Conservation (phyloP, 1,140 invertebrate genomes). For the Bombyx mandarina region DNA sequence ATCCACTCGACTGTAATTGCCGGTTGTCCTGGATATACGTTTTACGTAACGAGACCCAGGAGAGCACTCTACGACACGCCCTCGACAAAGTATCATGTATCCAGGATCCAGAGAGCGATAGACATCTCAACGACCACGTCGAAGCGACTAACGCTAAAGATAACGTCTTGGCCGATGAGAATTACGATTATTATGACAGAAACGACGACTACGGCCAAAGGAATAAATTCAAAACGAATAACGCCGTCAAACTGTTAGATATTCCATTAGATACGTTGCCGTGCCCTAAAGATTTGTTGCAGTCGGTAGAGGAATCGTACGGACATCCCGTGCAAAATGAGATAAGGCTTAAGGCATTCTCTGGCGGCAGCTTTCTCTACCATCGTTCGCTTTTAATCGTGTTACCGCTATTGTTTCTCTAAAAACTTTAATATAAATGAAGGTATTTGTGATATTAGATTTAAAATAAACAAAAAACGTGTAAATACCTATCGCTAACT, state of each 20-base stretch:
- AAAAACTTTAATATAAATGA: conserved; percentile 26
- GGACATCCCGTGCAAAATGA: conserved; percentile 60
- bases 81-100: conserved; percentile 74
- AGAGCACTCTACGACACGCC: conserved; percentile 68
- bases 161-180: conserved; percentile 42
- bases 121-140: conserved; percentile 29
- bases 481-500: conserved; percentile 14
- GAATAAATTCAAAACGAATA: conserved; percentile 34
- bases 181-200: conserved; percentile 58
- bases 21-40: conserved; percentile 77
- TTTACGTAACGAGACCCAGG: conserved; percentile 74
- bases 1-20: conserved; percentile 77
- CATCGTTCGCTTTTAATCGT: conserved; percentile 22
- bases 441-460: conserved; percentile 63
- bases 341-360: conserved; percentile 56
- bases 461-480: conserved; percentile 34
- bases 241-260: conserved; percentile 45
- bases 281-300: conserved; percentile 58
- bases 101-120: conserved; percentile 28
- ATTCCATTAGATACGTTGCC: conserved; percentile 51
- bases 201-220: conserved; percentile 43
- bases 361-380: conserved; percentile 10
- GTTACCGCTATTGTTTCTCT: conserved; percentile 32
- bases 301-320: conserved; percentile 52
- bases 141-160: conserved; percentile 13